These are phyloP conservation scores for Scarus forsteni DNA, from an alignment of 2,797 vertebrate species.

Conservation along the genomic window DNA sequence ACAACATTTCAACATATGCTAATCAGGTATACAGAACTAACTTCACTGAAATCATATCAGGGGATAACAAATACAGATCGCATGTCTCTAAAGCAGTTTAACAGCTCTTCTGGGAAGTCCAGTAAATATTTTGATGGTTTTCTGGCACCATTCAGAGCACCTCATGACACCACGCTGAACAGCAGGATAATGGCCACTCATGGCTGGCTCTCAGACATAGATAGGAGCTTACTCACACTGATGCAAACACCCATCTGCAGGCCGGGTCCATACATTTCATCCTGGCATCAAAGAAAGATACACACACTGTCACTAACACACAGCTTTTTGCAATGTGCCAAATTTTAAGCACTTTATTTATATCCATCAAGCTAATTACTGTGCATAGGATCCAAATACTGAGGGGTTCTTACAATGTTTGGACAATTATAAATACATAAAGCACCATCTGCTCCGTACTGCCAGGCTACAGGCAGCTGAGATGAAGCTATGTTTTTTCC, in stretches of 20 bases:
- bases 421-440: slow-evolving; percentile 83
- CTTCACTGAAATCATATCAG: not conserved
- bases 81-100: slow-evolving; percentile 22
- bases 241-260: slow-evolving; percentile 35
- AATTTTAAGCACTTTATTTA: slow-evolving; percentile 75
- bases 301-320: slow-evolving; percentile 27
- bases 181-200: slow-evolving; percentile 40
- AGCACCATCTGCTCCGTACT: slow-evolving; percentile 76
- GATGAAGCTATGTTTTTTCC: slow-evolving; percentile 69
- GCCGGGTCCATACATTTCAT: slow-evolving; percentile 46
- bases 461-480: slow-evolving; percentile 73
- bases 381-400: slow-evolving; percentile 71
- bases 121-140: slow-evolving; percentile 47
- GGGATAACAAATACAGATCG: slow-evolving; percentile 3
- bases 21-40: no score
- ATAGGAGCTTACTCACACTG: slow-evolving; percentile 32
- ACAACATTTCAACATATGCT: no score
- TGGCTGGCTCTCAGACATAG: slow-evolving; percentile 34
- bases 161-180: slow-evolving; percentile 31
- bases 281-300: slow-evolving; percentile 21
- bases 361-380: slow-evolving; percentile 79
- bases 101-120: slow-evolving; percentile 27
- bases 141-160: slow-evolving; percentile 38
- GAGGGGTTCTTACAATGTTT: slow-evolving; percentile 81
- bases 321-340: slow-evolving; percentile 42